Base-by-base conservation (phyloP, 1,140 invertebrate genomes). In the Psix sp. region DNA sequence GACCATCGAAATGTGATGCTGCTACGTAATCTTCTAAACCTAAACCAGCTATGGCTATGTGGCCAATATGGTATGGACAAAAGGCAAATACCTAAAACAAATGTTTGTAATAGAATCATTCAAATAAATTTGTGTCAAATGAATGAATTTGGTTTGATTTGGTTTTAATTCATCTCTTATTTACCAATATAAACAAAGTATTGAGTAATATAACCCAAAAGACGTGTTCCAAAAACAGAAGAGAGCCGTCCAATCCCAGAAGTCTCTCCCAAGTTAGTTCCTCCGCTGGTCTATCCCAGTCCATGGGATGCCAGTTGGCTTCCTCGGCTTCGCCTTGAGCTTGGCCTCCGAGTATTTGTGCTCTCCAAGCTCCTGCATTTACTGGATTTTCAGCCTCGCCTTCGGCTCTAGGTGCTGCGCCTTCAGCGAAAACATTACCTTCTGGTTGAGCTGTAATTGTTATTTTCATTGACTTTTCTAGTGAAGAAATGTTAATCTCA, bases 161-260 rank as follows among this genome's bases (percentile, higher is more conserved):
- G n/a, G n/a, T n/a, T n/a, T n/a, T n/a, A n/a, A n/a, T n/a, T n/a
- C n/a, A n/a, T n/a, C n/a, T n/a, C n/a, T n/a, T n/a, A 42, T 31
- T 79, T 42, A 84, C 85, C 54, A 99, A 91, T 62, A 99, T 98
- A 84, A 99, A 99, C 13, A 99, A 88, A 3, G 97, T 98, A 82
- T 99, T 99, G 3, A 99, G 88, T 0, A 96, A 98, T 5, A 99
- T 95, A 5, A 99, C 97, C 98, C 98, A 99, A 83, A 99, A 99
- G 0, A 99, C 97, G 88, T 99, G 97, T 87, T 99, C 98, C 16
- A 99, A 87, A 81, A 99, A 99, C 10, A 98, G 92, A 18, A 99
- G 90, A 0, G 97, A 99, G 0, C 98, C 98, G 88, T 99, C 98
- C 1, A 99, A 87, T 1, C 98, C 98, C 0, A 99, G 88, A 0